Evolutionary conservation across 2,113 vertebrate species (phyloP).

Genomic region (Shinisaurus crocodilurus): DNA sequence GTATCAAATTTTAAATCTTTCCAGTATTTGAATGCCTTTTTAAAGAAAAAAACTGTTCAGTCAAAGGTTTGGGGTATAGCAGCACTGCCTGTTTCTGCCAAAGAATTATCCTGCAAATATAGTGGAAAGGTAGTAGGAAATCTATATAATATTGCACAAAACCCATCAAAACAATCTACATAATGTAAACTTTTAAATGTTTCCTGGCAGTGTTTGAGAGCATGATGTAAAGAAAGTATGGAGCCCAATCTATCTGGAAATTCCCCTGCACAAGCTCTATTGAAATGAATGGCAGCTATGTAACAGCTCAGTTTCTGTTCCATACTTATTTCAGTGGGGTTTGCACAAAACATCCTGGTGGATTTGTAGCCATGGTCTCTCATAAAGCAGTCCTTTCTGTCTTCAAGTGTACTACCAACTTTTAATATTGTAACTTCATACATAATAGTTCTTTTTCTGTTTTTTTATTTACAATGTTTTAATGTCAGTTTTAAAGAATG

Average conservation of each 20-base stretch:
- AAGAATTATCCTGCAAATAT: conserved; percentile 31
- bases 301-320: neutral
- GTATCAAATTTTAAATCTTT: neutral
- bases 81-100: conserved; percentile 17
- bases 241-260: neutral
- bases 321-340: neutral
- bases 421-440: neutral
- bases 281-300: neutral
- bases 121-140: conserved; percentile 23
- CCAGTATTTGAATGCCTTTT: conserved; percentile 33
- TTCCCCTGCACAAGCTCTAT: neutral
- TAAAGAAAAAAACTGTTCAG: conserved; percentile 14
- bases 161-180: neutral
- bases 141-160: neutral
- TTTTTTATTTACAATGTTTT: conserved; percentile 62
- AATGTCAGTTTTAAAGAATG: conserved; percentile 56
- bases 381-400: neutral
- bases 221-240: neutral
- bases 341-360: neutral
- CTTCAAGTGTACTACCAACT: neutral
- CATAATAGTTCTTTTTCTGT: conserved; percentile 9
- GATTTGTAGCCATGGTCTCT: neutral
- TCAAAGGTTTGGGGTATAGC: neutral
- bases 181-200: conserved; percentile 5
- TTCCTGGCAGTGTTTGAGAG: neutral